Conservation (phyloP, 2,113 vertebrate genomes). For the zebrafish (Danio rerio) region DNA sequence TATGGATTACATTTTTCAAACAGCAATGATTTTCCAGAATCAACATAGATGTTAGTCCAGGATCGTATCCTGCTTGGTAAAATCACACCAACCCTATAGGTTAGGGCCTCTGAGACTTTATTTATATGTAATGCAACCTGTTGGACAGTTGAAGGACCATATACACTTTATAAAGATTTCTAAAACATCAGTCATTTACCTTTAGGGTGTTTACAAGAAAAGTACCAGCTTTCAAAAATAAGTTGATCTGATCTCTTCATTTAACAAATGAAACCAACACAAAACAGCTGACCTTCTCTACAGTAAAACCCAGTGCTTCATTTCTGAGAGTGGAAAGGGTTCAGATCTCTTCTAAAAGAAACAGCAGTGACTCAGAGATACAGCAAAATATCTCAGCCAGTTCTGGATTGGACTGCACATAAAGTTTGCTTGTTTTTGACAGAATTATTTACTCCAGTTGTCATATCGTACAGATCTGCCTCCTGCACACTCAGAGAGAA, state of each 20-base stretch:
- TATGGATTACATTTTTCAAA: too few species aligned
- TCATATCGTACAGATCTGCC: slow-evolving; percentile 1
- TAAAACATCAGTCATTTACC: neutral
- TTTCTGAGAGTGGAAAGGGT: neutral
- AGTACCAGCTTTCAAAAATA: neutral
- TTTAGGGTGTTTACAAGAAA: neutral
- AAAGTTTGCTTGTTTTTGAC: neutral
- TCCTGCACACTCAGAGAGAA: neutral
- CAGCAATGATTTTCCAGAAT: too few species aligned
- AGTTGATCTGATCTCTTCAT: neutral
- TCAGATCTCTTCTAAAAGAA: neutral
- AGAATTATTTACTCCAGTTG: neutral
- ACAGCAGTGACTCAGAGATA: slow-evolving; percentile 7
- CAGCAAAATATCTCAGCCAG: neutral
- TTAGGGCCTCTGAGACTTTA: neutral
- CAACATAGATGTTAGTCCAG: too few species aligned
- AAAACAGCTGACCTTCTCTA: neutral
- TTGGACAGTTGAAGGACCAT: too few species aligned
- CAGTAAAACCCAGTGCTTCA: neutral
- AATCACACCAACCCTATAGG: too few species aligned
- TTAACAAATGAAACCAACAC: neutral
- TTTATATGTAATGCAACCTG: neutral
- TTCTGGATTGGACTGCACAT: neutral
- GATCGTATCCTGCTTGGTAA: too few species aligned
- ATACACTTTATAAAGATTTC: neutral